A percentile compares a stretch with the other conserved stretches of the same genome.
Conservation (phyloP, 2,888 invertebrate genomes). For the Dolichopus griseipennis region DNA sequence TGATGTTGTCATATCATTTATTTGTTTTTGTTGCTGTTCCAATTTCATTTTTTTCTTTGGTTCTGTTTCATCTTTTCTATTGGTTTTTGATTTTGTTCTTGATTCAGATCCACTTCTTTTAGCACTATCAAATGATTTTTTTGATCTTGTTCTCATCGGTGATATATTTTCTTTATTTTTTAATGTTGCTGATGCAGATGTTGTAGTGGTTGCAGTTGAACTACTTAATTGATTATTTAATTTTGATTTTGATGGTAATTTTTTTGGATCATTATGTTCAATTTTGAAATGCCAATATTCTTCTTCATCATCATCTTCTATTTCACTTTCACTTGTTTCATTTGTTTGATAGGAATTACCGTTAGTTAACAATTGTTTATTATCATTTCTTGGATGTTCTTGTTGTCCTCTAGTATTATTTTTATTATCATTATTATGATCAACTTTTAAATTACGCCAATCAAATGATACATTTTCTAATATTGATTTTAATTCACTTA, state of each 20-base stretch:
- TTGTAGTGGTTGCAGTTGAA: too few relatives aligned
- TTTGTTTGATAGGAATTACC: background rate
- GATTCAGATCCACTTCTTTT: too few relatives aligned
- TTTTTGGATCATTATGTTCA: background rate
- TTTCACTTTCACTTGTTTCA: background rate
- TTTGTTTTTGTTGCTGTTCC: background rate
- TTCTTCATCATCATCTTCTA: background rate
- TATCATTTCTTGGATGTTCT: background rate
- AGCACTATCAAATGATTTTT: background rate
- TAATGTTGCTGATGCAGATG: background rate
- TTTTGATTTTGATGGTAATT: background rate
- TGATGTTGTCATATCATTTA: conserved; percentile 2
- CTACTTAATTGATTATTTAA: background rate
- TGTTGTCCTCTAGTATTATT: background rate
- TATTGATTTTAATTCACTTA: conserved; percentile 1
- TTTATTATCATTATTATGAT: background rate
- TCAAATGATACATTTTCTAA: conserved; percentile 3
- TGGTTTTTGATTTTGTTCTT: background rate
- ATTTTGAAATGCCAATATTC: conserved; percentile 1
- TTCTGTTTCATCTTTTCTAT: background rate
- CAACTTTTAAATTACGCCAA: background rate
- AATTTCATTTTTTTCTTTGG: background rate
- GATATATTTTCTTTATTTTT: too few relatives aligned
- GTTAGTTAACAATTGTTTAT: background rate
- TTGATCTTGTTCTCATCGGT: background rate